Base-by-base conservation (phyloP, 2,888 invertebrate species). In the Germaria angustata region DNA sequence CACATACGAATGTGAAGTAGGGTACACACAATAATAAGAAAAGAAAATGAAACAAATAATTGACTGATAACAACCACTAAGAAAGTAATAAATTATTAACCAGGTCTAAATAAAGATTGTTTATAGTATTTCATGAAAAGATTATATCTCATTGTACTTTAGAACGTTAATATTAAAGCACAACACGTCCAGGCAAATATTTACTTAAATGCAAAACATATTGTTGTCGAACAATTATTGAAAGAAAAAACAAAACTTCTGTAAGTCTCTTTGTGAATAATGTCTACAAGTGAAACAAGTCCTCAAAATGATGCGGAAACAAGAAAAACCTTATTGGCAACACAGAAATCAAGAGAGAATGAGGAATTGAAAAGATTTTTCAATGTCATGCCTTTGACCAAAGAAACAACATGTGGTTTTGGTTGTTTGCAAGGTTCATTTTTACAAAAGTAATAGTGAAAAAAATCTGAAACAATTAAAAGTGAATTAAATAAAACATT, bases 341-440 rank as follows among this genome's bases (percentile, higher is more conserved):
- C 36, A 20, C 79, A 82, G 66, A 82, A 82, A 44, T 75, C 82
- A 5, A 20, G 36, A 0, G 65, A 79, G n/a, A 59, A 85, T 28
- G 79, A 81, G 51, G 87, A 87, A 36, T 79, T 87, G 34, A 91
- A 92, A 73, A 91, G 92, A 46, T 86, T 92, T 15, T 91, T 90
- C 81, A 90, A 87, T 71, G 90, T 91, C 39, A 89, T 92, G 86
- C 91, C 92, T 9, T 87, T 93, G 59, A 93, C 92, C 17, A 92
- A 93, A 15, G 94, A 94, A 55, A 94, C 93, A 0, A 90, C 92
- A 2, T 94, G 95, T 87, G 94, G 95, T 1, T 91, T 94, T 83
- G 93, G 94, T 91, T 92, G 92, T 82, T 88, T 93, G 51, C 92
- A 91, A 75, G 94, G 94, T 1, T 87, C 91, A 0, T 92, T 90